A percentile compares a stretch with the other conserved stretches of the same genome.
Conservation (phyloP, 2,797 vertebrate genomes). For the Mormyrus proboscirostris region DNA sequence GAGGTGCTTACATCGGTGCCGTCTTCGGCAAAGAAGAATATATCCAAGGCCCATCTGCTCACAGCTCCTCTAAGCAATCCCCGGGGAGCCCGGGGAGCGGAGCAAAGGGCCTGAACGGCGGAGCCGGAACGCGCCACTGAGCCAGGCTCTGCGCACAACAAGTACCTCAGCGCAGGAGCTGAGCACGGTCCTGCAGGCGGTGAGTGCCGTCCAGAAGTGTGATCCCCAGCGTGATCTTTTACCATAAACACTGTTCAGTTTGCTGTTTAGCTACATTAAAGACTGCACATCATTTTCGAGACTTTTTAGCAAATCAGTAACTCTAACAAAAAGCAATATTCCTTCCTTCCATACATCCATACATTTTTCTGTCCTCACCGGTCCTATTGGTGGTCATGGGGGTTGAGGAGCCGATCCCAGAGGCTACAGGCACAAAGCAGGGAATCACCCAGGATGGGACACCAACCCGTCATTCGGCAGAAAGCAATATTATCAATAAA, state of each 20-base stretch:
- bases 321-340: neutral
- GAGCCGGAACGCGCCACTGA: neutral
- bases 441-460: neutral
- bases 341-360: neutral
- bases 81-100: neutral
- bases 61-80: slow-evolving; percentile 40
- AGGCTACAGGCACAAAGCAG: neutral
- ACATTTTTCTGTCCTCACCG: neutral
- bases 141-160: neutral
- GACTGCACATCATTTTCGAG: neutral
- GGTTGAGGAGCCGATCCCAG: neutral
- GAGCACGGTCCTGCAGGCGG: neutral
- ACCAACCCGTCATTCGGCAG: neutral
- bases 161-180: neutral
- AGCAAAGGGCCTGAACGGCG: neutral
- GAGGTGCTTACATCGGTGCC: slow-evolving; percentile 62
- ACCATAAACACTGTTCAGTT: neutral
- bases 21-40: slow-evolving; percentile 62
- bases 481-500: neutral
- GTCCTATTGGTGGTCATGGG: neutral
- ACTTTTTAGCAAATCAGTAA: neutral
- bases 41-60: slow-evolving; percentile 69
- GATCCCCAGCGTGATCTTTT: neutral
- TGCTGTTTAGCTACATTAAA: neutral
- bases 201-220: neutral